Base-by-base conservation (phyloP, 1,140 invertebrate genomes). In the Bilobella aurantiaca region DNA sequence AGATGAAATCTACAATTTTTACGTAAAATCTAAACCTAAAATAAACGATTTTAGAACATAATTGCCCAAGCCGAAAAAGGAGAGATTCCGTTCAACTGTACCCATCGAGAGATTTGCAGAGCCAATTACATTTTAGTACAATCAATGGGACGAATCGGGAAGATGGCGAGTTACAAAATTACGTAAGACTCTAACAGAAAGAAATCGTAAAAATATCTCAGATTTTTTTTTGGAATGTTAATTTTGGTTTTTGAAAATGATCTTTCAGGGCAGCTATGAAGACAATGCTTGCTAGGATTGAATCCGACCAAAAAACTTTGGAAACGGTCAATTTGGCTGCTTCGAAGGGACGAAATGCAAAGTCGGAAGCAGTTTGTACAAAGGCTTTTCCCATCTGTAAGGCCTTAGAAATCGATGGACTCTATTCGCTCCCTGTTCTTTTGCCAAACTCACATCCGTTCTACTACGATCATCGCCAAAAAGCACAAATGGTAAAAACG, bases 241-340 rank as follows among this genome's bases (percentile, higher is more conserved):
- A 57, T 12, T 28, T 12, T 2, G 18, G 3, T 49, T 49, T 31
- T 30, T 42, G 5, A 59, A 27, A 57, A 53, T 25, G 3, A 21
- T 63, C 53, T 57, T 57, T 12, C 31, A 71, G 70, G 47, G 61
- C 61, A n/a, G 70, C 67, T 2, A 71, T 71, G 25, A 56, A 49
- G 23, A 66, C 65, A 58, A 42, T 72, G 34, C 47, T 71, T n/a
- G 61, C 57, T 49, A 47, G 63, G 30, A 23, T 64, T 25, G 62
- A 68, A 25, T 29, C 31, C 57, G 16, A 28, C 14, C 47, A 34
- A 25, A 60, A 42, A 3, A 47, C 60, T 56, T 56, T 42, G 34
- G 65, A 68, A 32, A 60, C 37, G 21, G 23, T 63, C 1, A 34
- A 5, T 1, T 53, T 65, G 5, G 70, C 70, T 37, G 57, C 58